Percentiles rank a stretch among this genome's conserved stretches.
Evolutionary conservation across 2,888 invertebrate species (phyloP).

Genomic region (Leptinotarsa rubiginosa): DNA sequence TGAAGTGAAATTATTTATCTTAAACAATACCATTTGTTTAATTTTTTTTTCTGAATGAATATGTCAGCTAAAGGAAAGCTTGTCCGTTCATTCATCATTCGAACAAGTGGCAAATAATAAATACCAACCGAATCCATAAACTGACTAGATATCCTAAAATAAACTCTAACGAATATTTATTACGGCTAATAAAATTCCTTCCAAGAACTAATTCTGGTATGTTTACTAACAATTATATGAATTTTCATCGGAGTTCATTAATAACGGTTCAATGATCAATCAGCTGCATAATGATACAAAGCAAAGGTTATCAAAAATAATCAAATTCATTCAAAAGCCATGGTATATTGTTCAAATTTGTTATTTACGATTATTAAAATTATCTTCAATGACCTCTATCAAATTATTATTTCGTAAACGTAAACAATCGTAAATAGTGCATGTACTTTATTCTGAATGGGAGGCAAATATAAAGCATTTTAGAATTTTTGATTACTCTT

Average conservation of each 20-base stretch:
- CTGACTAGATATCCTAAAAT: background rate
- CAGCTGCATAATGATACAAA: constrained; percentile 15
- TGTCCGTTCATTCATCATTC: background rate
- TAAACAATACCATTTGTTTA: too few species aligned
- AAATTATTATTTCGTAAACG: background rate
- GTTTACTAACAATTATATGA: constrained; percentile 9
- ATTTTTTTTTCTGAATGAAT: background rate
- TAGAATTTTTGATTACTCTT: background rate
- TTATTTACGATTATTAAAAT: constrained; percentile 1
- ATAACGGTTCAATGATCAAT: background rate
- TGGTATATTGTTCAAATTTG: constrained; percentile 1
- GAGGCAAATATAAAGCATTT: background rate
- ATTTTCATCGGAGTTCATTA: background rate
- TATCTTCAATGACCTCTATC: constrained; percentile 11
- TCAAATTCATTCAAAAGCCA: background rate
- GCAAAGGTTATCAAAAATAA: constrained; percentile 19
- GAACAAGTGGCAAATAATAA: background rate
- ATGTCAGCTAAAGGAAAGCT: background rate
- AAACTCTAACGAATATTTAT: background rate
- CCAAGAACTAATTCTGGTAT: constrained; percentile 10
- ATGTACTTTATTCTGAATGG: background rate
- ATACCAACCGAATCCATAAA: background rate
- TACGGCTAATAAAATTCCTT: constrained; percentile 3
- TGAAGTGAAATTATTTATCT: too few species aligned
- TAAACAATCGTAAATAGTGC: constrained; percentile 3